phyloP scores from a whole-genome alignment of 2,797 vertebrate species.

The Craterocephalus amniculus region DNA sequence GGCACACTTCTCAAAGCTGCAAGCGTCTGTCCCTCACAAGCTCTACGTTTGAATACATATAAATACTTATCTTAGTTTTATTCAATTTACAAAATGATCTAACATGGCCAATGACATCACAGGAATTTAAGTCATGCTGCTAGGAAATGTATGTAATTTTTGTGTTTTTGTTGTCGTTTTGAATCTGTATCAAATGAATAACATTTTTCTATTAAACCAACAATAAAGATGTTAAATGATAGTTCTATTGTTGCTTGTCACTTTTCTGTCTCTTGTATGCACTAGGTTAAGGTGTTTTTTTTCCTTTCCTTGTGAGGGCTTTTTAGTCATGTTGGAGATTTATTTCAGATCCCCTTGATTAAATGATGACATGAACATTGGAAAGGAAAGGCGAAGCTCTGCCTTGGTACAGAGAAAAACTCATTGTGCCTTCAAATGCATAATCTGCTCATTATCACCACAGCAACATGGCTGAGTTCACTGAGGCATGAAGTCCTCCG shows the following conservation, averaged over 20 bases:
- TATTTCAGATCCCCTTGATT: constrained; percentile 30
- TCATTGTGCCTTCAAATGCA: constrained; percentile 16
- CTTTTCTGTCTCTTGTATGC: constrained; percentile 30
- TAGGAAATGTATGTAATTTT: constrained; percentile 58
- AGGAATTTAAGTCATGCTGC: constrained; percentile 75
- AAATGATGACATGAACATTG: not conserved
- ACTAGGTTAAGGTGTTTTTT: not conserved
- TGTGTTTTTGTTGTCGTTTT: constrained; percentile 70
- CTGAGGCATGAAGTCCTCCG: constrained; percentile 44
- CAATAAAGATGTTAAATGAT: constrained; percentile 75
- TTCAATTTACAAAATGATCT: constrained; percentile 45
- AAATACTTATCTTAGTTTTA: constrained; percentile 27
- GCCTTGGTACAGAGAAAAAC: constrained; percentile 15
- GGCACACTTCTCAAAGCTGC: constrained; percentile 36
- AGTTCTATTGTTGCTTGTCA: constrained; percentile 25
- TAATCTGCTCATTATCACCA: constrained; percentile 56
- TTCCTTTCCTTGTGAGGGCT: not conserved
- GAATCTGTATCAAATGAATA: constrained; percentile 67
- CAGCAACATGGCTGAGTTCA: constrained; percentile 51
- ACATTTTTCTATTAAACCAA: constrained; percentile 73
- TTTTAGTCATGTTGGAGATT: constrained; percentile 28
- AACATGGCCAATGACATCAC: constrained; percentile 59
- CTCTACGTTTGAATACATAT: constrained; percentile 21
- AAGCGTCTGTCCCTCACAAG: constrained; percentile 25
- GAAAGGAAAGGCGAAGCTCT: constrained; percentile 8